Base-by-base conservation (phyloP, 2,113 vertebrate species). In the Pollimyrus isidori region DNA sequence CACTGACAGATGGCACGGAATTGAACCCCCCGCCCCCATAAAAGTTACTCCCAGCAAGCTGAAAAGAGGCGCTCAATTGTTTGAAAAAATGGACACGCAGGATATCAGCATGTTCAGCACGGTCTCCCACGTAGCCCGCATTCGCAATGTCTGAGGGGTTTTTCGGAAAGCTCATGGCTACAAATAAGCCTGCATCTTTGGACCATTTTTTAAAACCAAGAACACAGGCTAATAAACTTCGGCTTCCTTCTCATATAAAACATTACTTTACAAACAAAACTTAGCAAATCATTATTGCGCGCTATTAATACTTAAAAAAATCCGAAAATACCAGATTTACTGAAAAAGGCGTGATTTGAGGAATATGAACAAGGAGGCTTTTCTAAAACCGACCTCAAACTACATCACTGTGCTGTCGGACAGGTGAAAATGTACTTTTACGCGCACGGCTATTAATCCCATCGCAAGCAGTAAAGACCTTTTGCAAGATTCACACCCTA, bases 1-100 rank as follows among this genome's bases (percentile, higher is more conserved):
- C 82, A n/a, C 82, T 23, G 39, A 84, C 82, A 84, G 82, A 84
- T 84, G 82, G 82, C 39, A n/a, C 45, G 23, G 82, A 84, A 84
- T 45, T 84, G 42, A 69, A 7, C 80, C 17, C 80, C 80, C 76
- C 30, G 3, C 39, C 82, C 82, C 35, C 82, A 84, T 48, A 21
- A n/a, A 84, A 48, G 11, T n/a, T 7, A 48, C 45, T n/a, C 7
- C 56, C 56, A n/a, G 56, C 56, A n/a, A 62, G 56, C 23, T 84
- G 39, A 84, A 46, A 48, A n/a, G 82, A 46, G 80, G 82, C 39
- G 7, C 19, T 48, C 82, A 21, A 84, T 23, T 48, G 19, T 48
- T 84, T 6, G 21, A 48, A 45, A 84, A 21, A 21, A 23, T 23
- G 46, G 21, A 84, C 82, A 85, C 10, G 21, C 42, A 11, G 42